Conservation (phyloP, 2,888 invertebrate species). For the Tyria jacobaeae region DNA sequence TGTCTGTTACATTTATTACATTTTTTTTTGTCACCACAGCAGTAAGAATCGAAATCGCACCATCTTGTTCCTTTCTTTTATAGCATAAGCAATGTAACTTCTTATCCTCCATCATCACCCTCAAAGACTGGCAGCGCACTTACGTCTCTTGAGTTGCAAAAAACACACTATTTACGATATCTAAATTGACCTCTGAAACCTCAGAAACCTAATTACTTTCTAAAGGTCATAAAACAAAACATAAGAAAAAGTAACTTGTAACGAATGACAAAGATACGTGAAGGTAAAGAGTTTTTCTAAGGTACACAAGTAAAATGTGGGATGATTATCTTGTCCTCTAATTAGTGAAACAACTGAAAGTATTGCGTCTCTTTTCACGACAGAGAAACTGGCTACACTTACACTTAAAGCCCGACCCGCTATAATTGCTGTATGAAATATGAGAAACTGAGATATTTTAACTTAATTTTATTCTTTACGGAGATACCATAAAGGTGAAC, state of each 20-base stretch:
- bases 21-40: too few species aligned
- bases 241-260: neutral
- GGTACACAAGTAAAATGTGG: slow-evolving; percentile 31
- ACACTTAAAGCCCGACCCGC: slow-evolving; percentile 31
- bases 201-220: neutral
- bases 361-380: slow-evolving; percentile 45
- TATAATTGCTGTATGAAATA: slow-evolving; percentile 36
- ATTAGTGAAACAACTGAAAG: slow-evolving; percentile 27
- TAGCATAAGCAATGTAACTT: too few species aligned
- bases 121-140: too few species aligned
- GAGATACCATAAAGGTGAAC: neutral
- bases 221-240: neutral
- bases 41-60: too few species aligned
- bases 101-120: too few species aligned
- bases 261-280: slow-evolving; percentile 11
- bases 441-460: slow-evolving; percentile 2
- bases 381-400: slow-evolving; percentile 34
- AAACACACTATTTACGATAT: too few species aligned
- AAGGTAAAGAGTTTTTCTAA: slow-evolving; percentile 8
- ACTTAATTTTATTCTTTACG: neutral
- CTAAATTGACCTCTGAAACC: too few species aligned
- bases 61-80: too few species aligned
- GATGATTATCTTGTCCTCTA: slow-evolving; percentile 37
- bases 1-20: too few species aligned
- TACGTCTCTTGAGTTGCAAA: too few species aligned